Base-by-base conservation (phyloP, 2,888 invertebrate species). In the Gastracanthus pulcherrimus region DNA sequence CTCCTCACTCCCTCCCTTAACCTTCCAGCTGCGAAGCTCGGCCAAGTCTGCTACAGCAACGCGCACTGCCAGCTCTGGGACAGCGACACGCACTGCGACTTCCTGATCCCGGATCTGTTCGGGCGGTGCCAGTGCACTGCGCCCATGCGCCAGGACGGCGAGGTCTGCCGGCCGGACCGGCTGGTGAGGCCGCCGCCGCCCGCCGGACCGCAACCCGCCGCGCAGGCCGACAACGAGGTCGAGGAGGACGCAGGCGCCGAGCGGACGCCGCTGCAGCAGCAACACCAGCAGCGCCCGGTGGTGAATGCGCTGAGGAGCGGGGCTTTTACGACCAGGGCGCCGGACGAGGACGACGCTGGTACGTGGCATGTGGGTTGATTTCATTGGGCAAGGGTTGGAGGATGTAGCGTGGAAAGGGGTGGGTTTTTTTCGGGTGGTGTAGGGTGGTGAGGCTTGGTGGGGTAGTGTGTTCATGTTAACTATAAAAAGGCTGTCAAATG, bases 1-100 rank as follows among this genome's bases (percentile, higher is more conserved):
- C n/a, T n/a, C n/a, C n/a, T n/a, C n/a, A n/a, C n/a, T n/a, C n/a
- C n/a, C n/a, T n/a, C n/a, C n/a, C n/a, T n/a, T n/a, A n/a, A n/a
- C n/a, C n/a, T n/a, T n/a, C n/a, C 93, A 98, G 98, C 97, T 87
- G 96, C 97, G 26, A 94, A 95, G 88, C 95, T 97, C 41, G 96
- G 97, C 79, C 96, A 97, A 86, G 96, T 97, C 51, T 98, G 98
- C 91, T 97, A 97, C 92, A 97, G 96, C 89, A 96, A 97, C 90
- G 95, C 96, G 82, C 98, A 98, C 91, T 98, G 98, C 90, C 95
- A 95, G 82, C 94, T 97, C 88, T 96, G 96, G 94, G 96, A 96
- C 87, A 94, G 94, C 83, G 95, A 96, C 89, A 96, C 96, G 84
- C 96, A 97, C 88, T 98, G 98, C 88, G 97, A 97, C 91, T 98